Conservation (phyloP, 2,888 invertebrate species). For the Dysmachus trigonus region DNA sequence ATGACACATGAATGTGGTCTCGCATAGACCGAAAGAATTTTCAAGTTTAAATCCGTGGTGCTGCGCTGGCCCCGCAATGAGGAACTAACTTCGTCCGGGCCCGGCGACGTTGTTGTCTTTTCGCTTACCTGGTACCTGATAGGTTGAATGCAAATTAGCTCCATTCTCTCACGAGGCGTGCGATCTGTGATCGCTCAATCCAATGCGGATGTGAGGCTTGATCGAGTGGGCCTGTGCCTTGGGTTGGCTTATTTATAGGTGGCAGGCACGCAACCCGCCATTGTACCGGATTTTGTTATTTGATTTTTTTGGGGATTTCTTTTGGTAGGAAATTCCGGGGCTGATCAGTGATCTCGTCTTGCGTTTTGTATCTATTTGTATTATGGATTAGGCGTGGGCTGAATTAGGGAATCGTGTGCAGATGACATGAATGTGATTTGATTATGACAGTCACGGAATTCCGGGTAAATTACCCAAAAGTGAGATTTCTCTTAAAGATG, state of each 20-base stretch:
- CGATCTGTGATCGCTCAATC: neutral
- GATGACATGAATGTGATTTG: neutral
- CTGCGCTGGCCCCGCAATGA: neutral
- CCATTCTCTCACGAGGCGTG: slow-evolving; percentile 29
- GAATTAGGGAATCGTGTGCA: neutral
- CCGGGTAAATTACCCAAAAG: neutral
- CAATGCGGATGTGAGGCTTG: slow-evolving; percentile 5
- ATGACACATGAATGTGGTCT: neutral
- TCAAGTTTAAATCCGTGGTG: slow-evolving; percentile 18
- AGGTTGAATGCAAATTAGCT: slow-evolving; percentile 18
- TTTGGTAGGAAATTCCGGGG: neutral
- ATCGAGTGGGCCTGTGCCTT: neutral
- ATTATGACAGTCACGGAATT: neutral
- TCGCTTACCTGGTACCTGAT: neutral
- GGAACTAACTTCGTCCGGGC: neutral
- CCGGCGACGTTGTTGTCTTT: neutral
- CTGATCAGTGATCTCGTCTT: neutral
- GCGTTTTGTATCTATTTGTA: neutral
- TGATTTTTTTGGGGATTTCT: neutral
- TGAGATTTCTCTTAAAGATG: neutral
- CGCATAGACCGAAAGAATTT: neutral
- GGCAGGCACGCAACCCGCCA: slow-evolving; percentile 4
- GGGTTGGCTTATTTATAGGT: neutral
- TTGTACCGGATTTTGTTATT: neutral
- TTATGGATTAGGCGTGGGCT: neutral